Percentiles rank a stretch among this genome's conserved stretches.
phyloP scores from a whole-genome alignment of 2,113 vertebrate genomes.

The Scalopus aquaticus region DNA sequence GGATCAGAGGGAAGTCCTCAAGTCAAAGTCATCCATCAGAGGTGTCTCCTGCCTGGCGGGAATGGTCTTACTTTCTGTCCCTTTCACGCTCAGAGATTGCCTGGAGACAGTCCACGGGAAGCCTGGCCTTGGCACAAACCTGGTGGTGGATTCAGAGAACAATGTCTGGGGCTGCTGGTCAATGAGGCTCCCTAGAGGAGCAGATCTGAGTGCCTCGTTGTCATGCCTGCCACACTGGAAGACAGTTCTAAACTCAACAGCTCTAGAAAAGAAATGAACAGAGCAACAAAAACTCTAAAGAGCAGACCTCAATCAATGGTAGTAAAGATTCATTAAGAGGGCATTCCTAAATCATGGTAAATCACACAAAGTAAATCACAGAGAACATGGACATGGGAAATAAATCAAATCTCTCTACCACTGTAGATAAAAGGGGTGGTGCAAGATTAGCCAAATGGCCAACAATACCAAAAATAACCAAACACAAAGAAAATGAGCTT shows the following conservation, averaged over 20 bases:
- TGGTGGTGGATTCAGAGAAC: neutral
- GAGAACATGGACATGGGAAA: neutral
- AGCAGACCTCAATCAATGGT: neutral
- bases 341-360: neutral
- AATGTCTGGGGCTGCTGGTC: neutral
- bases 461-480: neutral
- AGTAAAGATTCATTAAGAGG: neutral
- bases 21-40: neutral
- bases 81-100: neutral
- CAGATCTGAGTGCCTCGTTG: neutral
- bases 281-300: neutral
- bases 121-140: neutral
- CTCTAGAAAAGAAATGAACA: neutral
- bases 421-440: neutral
- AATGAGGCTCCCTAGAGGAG: neutral
- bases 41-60: neutral
- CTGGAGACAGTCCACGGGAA: neutral
- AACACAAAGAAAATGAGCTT: neutral
- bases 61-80: neutral
- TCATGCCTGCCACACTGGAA: neutral
- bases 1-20: neutral
- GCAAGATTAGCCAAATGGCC: neutral
- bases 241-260: neutral
- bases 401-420: neutral
- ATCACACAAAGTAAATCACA: neutral